Evolutionary conservation across 2,888 invertebrate species (phyloP), one percentile per base, ranked within the genome.

Genomic region (Platycheirus rosarum): DNA sequence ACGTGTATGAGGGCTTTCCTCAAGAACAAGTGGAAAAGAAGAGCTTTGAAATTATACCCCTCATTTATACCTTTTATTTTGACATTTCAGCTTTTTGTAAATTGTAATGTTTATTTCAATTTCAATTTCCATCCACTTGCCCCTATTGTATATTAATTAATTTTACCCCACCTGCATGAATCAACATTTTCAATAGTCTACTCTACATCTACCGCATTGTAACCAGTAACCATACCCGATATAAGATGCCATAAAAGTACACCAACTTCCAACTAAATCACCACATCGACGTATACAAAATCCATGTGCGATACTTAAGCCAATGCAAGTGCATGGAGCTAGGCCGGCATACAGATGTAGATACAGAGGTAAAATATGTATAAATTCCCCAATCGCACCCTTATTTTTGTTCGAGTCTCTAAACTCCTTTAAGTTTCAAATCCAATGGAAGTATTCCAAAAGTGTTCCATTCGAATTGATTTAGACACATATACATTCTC

Each of bases 211-310:
- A 44, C 60, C 74, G 66, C 66, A 75, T 60, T 68, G 60, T 66
- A 75, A 62, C 51, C 44, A 60, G 16, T n/a, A n/a, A n/a, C n/a
- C n/a, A n/a, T n/a, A n/a, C 42, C 35, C 7, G 40, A 13, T 53
- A 46, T 37, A 51, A 44, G 66, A 68, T 62, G 62, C 68, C 53
- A 29, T 68, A 62, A 68, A 75, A 53, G 46, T 62, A 66, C 42
- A 32, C n/a, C 8, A n/a, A 14, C 18, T 60, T 26, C 44, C 57
- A 49, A 51, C n/a, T 11, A 13, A 29, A 35, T 53, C 2, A 63
- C 46, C 1, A 46, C 44, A 53, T 18, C 18, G 9, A 26, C n/a
- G n/a, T n/a, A n/a, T n/a, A 32, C 11, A 8, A 14, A 32, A 9
- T 20, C 42, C 20, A 62, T 62, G 32, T 42, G 62, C 32, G 18